These are phyloP conservation scores for Tolmerus cingulatus DNA, from an alignment of 2,888 invertebrate species.

Conservation along the genomic window DNA sequence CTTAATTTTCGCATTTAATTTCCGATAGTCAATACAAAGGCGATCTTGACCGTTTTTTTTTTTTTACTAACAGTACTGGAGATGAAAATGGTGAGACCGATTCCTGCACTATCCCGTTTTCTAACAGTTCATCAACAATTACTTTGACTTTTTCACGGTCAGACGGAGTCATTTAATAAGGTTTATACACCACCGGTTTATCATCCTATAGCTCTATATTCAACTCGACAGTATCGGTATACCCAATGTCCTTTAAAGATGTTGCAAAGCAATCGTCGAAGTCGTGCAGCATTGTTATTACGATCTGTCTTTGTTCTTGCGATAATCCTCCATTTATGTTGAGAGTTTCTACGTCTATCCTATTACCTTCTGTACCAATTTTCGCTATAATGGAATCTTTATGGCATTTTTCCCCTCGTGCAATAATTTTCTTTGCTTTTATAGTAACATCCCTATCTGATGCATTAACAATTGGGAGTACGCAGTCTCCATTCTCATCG, in stretches of 20 bases:
- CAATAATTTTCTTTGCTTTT: too few relatives aligned
- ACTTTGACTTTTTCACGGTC: conserved; percentile 50
- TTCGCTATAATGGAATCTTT: too few relatives aligned
- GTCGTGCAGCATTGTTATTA: too few relatives aligned
- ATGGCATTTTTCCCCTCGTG: too few relatives aligned
- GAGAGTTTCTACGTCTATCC: too few relatives aligned
- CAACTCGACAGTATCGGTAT: too few relatives aligned
- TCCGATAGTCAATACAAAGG: conserved; percentile 49
- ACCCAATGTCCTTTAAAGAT: conserved; percentile 44
- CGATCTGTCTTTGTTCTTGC: too few relatives aligned
- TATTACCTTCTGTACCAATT: too few relatives aligned
- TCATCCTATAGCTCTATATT: conserved; percentile 50
- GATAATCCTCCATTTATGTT: too few relatives aligned
- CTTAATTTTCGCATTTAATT: conserved; percentile 53
- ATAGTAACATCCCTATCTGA: too few relatives aligned
- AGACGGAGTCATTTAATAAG: conserved; percentile 52
- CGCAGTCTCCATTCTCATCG: too few relatives aligned
- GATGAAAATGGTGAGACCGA: conserved; percentile 52
- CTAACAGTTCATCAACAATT: conserved; percentile 50
- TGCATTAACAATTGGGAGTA: too few relatives aligned
- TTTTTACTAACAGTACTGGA: conserved; percentile 49
- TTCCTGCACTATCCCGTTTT: conserved; percentile 51
- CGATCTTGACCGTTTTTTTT: conserved; percentile 51
- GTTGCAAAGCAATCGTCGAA: not conserved
- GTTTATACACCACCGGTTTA: conserved; percentile 51